Evolutionary conservation across 2,888 invertebrate species (phyloP), one percentile per base, ranked within the genome.

Genomic region (Eupeodes luniger): DNA sequence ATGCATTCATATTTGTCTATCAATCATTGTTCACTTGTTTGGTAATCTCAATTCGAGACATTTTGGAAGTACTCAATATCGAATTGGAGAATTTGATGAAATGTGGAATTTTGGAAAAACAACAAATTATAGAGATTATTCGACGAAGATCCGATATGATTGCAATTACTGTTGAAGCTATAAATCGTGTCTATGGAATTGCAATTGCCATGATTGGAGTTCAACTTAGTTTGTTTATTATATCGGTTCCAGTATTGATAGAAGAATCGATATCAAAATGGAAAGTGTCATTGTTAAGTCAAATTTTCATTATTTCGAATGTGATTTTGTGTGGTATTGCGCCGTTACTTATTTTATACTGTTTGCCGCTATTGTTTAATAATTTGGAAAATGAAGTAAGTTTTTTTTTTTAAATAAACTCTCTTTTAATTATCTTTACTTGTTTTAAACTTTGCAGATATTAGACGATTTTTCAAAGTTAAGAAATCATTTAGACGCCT

Each of bases 311-410:
- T 9, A 1, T 34, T 3, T n/a, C 14, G 5, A 67, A 49, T 51
- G 67, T 67, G 14, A 12, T 67, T 14, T 14, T 49, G 1, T 49
- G 49, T 12, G 67, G 67, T 9, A 51, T 67, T 9, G 27, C 27
- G 14, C 67, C 67, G 51, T 5, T 67, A 9, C 12, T 67, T 34
- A 11, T 67, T 51, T 34, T 67, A 10, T 67, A 67, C 9, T 51
- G 34, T 34, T 34, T 67, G 67, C 67, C 67, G 49, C 27, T 67
- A 27, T 12, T 67, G n/a, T 34, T 11, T 6, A 67, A 67, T n/a
- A 34, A 12, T 19, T 67, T 67, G 51, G 67, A 67, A 49, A 16
- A 10, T 4, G 27, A 66, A 49, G 66, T 66, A 66, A 66, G 66
- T 66, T 40, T 40, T 40, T 40, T 40, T 40, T 40, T 36, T 5